phyloP scores from a whole-genome alignment of 2,113 vertebrate species.

The Gadus chalcogrammus region DNA sequence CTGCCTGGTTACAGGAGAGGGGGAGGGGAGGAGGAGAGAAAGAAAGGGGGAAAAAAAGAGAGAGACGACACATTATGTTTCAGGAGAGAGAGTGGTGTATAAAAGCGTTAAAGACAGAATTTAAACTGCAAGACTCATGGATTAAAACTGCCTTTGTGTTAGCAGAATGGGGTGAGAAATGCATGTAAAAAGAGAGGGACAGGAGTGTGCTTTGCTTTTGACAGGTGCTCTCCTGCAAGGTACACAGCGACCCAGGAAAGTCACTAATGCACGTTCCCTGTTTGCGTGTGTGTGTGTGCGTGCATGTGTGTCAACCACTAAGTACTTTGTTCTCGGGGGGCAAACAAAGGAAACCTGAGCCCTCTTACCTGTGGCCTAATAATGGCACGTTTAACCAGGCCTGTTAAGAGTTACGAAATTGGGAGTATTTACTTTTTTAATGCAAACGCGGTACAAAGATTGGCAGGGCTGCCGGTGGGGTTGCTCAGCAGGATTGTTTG shows the following conservation, averaged over 20 bases:
- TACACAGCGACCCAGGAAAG: constrained; percentile 60
- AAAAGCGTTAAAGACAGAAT: not conserved
- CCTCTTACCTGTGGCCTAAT: constrained; percentile 7
- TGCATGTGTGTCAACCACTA: constrained; percentile 31
- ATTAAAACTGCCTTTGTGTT: not conserved
- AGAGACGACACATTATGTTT: too few relatives aligned
- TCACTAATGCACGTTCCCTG: constrained; percentile 35
- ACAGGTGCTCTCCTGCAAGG: constrained; percentile 60
- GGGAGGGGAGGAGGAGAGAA: not conserved
- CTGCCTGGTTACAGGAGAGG: not conserved
- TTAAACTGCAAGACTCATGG: not conserved
- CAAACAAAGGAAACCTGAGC: constrained; percentile 9
- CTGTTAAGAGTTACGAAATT: too few relatives aligned
- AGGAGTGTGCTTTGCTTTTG: constrained; percentile 33
- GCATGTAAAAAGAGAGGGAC: constrained; percentile 16
- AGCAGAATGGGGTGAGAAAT: not conserved
- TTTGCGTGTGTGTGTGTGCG: constrained; percentile 8
- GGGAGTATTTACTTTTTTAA: too few relatives aligned
- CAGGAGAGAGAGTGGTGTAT: too few relatives aligned
- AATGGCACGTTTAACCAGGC: not conserved
- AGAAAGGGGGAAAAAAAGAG: constrained; percentile 11
- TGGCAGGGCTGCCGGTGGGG: too few relatives aligned
- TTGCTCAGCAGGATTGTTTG: too few relatives aligned
- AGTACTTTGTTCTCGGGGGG: constrained; percentile 27
- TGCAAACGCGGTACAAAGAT: too few relatives aligned